phyloP scores from a whole-genome alignment of 2,797 vertebrate species.

The Rhabdophis nuchalis region DNA sequence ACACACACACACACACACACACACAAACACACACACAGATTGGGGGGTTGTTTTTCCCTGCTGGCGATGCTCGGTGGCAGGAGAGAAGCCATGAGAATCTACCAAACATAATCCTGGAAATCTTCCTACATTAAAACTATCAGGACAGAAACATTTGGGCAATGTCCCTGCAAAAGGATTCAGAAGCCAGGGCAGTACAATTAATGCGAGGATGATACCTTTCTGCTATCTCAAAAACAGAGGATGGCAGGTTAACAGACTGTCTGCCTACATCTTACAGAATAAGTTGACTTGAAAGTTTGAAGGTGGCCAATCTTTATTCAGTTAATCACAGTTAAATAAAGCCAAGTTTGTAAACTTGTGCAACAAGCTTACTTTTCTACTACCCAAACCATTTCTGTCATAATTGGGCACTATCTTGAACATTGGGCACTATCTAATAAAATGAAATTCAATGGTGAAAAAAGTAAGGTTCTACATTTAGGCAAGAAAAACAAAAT shows the following conservation, averaged over 20 bases:
- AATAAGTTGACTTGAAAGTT: neutral
- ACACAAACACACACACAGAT: neutral
- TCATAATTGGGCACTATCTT: no score
- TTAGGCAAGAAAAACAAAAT: no score
- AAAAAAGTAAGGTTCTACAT: no score
- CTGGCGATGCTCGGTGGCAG: neutral
- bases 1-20: neutral
- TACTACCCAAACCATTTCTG: neutral
- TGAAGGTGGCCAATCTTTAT: neutral
- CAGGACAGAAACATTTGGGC: neutral
- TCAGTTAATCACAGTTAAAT: neutral
- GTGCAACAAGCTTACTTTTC: neutral
- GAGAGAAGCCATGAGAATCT: neutral
- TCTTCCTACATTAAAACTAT: neutral
- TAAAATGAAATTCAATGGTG: no score
- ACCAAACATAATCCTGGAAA: neutral
- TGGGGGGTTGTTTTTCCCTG: neutral
- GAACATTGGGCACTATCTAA: no score
- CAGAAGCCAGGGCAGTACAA: neutral
- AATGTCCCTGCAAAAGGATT: neutral
- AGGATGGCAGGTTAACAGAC: neutral
- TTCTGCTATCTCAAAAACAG: neutral
- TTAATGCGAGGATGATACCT: neutral
- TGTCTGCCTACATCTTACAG: neutral
- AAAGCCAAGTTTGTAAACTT: neutral